Evolutionary conservation across 2,888 invertebrate genomes (phyloP), one percentile per base, ranked within the genome.

Genomic region (Vesta saturnalis): DNA sequence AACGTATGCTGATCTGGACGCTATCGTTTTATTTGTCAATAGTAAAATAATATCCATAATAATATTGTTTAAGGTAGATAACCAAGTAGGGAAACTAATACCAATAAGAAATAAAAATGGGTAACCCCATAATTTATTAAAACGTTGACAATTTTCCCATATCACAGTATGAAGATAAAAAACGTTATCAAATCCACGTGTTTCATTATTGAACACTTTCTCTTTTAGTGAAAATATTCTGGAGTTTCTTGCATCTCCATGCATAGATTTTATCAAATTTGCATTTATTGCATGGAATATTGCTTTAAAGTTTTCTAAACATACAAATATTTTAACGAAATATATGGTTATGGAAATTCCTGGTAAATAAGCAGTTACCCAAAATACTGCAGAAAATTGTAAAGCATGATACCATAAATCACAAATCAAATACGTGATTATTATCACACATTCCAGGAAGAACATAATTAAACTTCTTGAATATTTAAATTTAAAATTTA

Each of bases 371-470:
- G 22, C 49, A 23, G 8, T 16, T 14, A 60, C 3, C 60, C 60
- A 60, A 23, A 60, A 60, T 14, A 46, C 16, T 12, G 46, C 1
- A n/a, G 60, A 60, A 22, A 60, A 60, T 2, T 60, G 39, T 0
- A 1, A 46, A 6, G 21, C 47, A 14, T 60, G 21, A 2, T 23
- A 4, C 16, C 23, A 21, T 55, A 55, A 55, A 22, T 55, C 55
- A 12, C 21, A 21, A 19, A 55, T 14, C 1, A 55, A 22, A 19
- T n/a, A 55, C 12, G 22, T 10, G 6, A 19, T 10, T 2, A 14
- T n/a, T 22, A 55, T 19, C 1, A n/a, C 1, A 14, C 8, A 5
- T 55, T 55, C 21, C 8, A 22, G 4, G 1, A 21, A 22, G 5
- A 55, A 2, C 14, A 55, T 8, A 16, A 5, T 10, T 6, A 8